Base-by-base conservation (phyloP, 2,888 invertebrate species). In the Ecliptopera silaceata region DNA sequence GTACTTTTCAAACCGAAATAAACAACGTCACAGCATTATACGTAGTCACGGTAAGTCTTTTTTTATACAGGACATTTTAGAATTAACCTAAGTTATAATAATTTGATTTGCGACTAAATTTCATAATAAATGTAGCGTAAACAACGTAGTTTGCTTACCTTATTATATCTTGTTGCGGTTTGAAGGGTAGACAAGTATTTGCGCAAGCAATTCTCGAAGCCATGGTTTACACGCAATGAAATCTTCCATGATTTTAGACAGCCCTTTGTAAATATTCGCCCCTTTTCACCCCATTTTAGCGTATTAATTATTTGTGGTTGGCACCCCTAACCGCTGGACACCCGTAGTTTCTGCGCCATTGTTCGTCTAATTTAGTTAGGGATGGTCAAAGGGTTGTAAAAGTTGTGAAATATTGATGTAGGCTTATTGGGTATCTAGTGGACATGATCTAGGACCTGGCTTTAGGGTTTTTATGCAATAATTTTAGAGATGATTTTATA, bases 291-390 rank as follows among this genome's bases (percentile, higher is more conserved):
- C 49, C n/a, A 39, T 49, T 45, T 17, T 43, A 26, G 31, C 12
- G 44, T 49, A 49, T 49, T 56, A 56, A 56, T 56, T 56, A 45
- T 44, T 56, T 56, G 55, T 11, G 55, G 55, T 13, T 11, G 38
- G 55, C 26, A 29, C 31, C 53, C 45, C 44, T 32, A 31, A 43
- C 54, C 55, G 5, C 47, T 15, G 49, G 49, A 22, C 49, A 55
- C 43, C 44, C 47, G 48, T 48, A 34, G 31, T 12, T 34, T 46
- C 54, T 43, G 42, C 31, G 42, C 56, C 48, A 64, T 64, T 60
- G 46, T 41, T 51, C 15, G 12, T 17, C 13, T 63, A 52, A 41
- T 45, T 48, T 49, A 45, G 32, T 54, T 59, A 53, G 26, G 46
- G 38, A 32, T 44, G 44, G 43, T n/a, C 44, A 52, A 31, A 52